A percentile compares a stretch with the other conserved stretches of the same genome.
These are phyloP conservation scores for Phataginus tricuspis DNA, from an alignment of 2,797 vertebrate species.

Conservation along the genomic window DNA sequence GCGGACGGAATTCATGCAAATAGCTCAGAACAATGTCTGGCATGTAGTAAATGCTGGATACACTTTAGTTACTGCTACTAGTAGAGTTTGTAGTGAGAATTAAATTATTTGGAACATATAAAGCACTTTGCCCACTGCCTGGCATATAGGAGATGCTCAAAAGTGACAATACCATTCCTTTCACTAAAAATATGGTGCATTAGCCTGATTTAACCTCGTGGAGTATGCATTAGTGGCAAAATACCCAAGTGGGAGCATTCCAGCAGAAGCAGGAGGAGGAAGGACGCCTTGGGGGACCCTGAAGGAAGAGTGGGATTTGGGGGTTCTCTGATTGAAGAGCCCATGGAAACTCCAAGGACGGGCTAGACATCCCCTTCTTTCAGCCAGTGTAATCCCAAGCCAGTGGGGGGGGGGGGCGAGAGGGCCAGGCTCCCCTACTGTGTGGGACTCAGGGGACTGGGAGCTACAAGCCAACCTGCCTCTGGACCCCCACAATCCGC, in stretches of 20 bases:
- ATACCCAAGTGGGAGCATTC: conserved; percentile 42
- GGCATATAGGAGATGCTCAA: background rate
- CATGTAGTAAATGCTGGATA: background rate
- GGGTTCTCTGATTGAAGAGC: background rate
- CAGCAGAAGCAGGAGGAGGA: background rate
- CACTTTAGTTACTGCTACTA: background rate
- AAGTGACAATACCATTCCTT: background rate
- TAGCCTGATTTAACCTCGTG: background rate
- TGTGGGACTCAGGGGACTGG: background rate
- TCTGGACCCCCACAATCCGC: background rate
- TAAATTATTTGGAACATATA: background rate
- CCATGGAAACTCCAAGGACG: background rate
- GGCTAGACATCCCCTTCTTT: background rate
- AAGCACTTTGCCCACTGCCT: background rate
- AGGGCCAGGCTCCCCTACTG: background rate
- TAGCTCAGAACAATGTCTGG: background rate
- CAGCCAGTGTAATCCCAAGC: background rate
- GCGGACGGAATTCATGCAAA: background rate
- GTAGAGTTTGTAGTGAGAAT: background rate
- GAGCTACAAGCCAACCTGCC: background rate
- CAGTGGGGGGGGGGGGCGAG: too few species aligned
- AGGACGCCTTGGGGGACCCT: background rate
- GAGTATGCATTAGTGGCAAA: conserved; percentile 38
- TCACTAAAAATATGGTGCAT: background rate
- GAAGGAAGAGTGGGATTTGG: background rate